Evolutionary conservation across 2,113 vertebrate species (phyloP).

Genomic region (Patagioenas fasciata): DNA sequence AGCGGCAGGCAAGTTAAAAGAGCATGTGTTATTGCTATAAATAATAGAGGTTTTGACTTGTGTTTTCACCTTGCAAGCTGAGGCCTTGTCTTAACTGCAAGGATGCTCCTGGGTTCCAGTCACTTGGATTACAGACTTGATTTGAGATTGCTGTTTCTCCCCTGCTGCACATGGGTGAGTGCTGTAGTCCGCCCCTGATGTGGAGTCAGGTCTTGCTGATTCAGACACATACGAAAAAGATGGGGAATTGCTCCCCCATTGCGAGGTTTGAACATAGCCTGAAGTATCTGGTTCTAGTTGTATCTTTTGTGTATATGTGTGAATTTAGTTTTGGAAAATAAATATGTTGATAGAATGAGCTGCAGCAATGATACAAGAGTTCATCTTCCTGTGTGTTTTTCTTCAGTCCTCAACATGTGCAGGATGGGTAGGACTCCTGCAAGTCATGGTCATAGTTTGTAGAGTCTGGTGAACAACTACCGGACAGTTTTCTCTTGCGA

Average conservation of each 20-base stretch:
- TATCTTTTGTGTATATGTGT: background rate
- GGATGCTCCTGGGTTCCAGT: background rate
- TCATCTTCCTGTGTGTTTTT: background rate
- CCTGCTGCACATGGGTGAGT: background rate
- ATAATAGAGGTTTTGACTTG: background rate
- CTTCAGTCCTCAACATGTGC: background rate
- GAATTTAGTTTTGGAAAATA: background rate
- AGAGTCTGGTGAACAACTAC: background rate
- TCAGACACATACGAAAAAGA: background rate
- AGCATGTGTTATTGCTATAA: background rate
- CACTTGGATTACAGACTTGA: background rate
- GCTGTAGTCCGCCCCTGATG: background rate
- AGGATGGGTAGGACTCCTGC: background rate
- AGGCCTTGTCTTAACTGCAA: background rate
- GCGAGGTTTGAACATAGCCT: background rate
- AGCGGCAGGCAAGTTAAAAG: background rate
- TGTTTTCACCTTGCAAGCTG: background rate
- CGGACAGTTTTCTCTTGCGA: background rate
- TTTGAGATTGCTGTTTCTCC: background rate
- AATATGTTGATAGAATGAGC: background rate
- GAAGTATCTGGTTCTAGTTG: background rate
- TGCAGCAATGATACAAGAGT: background rate
- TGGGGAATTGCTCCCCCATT: background rate
- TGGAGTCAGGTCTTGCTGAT: background rate
- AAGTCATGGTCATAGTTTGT: background rate